Base-by-base conservation (phyloP, 2,797 vertebrate species). In the Lates japonicus region DNA sequence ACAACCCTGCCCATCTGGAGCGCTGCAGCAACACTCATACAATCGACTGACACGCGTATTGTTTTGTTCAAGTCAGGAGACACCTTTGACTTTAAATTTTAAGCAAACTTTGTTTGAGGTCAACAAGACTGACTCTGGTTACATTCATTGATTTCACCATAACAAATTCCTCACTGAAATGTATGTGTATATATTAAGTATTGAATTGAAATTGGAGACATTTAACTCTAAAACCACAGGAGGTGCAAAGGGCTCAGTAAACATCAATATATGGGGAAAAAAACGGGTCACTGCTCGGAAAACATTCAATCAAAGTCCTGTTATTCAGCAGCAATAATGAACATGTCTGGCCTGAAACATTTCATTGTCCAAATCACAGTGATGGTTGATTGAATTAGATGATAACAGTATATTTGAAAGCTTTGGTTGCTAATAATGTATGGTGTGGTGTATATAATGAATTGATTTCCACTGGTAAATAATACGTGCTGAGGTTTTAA, bases 1-100 rank as follows among this genome's bases (percentile, higher is more conserved):
- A 69, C 77, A 76, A 76, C 78, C 83, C 85, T 49, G 89, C 84
- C 94, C 95, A 95, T 95, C 94, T 96, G 95, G 93, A 93, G 78
- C 25, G 41, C 5, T 54, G 76, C 22, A 74, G 83, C 76, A 82
- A 63, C 77, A 80, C 74, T 66, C 55, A 57, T 51, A 67, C 67
- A 41, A 22, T 33, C 57, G 2, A 61, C 70, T 33, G 17, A 60
- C 33, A 25, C 31, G 33, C 35, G 2, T 7, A 68, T 59, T 74
- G 77, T 76, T 81, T 35, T 16, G 41, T 46, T 70, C 44, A 61
- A 60, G 55, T 46, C 58, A n/a, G 59, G 55, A 51, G 35, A 48
- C 35, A 13, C 9, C 10, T 63, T 66, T 51, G 39, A 62, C 55
- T 81, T 70, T 12, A 35, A 52, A 55, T 70, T 39, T 79, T 64